phyloP scores from a whole-genome alignment of 2,797 vertebrate species.

The Phrynocephalus forsythii region DNA sequence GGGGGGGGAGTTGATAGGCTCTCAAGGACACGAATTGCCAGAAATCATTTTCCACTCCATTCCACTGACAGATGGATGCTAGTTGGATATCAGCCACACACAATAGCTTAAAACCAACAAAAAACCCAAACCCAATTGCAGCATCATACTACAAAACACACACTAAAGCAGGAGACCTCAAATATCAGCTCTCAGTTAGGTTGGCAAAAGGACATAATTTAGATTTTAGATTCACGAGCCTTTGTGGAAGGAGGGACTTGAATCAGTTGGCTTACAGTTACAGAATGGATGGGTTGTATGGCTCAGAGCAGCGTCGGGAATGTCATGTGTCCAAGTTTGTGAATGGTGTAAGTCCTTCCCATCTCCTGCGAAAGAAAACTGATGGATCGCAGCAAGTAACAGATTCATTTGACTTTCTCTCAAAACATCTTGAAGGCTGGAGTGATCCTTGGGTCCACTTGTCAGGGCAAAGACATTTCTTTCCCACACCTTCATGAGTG shows the following conservation, averaged over 20 bases:
- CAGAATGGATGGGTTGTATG: not conserved
- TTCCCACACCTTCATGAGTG: too few relatives aligned
- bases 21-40: not conserved
- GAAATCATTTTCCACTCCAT: not conserved
- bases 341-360: not conserved
- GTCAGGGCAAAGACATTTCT: not conserved
- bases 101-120: not conserved
- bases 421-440: not conserved
- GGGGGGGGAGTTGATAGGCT: not conserved
- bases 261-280: not conserved
- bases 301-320: not conserved
- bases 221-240: not conserved
- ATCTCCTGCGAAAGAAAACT: not conserved
- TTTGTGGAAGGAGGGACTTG: not conserved
- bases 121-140: not conserved
- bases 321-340: not conserved
- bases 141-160: not conserved
- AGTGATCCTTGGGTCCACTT: not conserved
- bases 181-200: not conserved
- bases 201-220: not conserved
- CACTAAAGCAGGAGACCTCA: not conserved
- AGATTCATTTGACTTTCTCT: not conserved
- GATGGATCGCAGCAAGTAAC: not conserved
- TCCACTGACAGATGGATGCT: not conserved
- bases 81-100: not conserved